phyloP scores from a whole-genome alignment of 1,140 invertebrate species.

The Propsilocerus akamusi region DNA sequence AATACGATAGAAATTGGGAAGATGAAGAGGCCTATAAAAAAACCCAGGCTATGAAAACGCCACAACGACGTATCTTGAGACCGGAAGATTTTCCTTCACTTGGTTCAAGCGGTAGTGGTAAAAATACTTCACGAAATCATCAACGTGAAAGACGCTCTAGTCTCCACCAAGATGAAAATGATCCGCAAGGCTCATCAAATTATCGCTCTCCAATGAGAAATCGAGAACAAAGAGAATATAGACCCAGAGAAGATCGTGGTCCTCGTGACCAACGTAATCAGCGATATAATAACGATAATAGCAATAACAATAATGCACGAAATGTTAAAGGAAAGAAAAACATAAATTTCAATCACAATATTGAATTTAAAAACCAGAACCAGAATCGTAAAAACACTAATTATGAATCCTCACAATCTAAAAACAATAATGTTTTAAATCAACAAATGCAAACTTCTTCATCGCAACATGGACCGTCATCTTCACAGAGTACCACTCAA shows the following conservation, averaged over 20 bases:
- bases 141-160: not conserved
- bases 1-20: slow-evolving; percentile 82
- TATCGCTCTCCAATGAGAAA: not conserved
- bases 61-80: slow-evolving; percentile 14
- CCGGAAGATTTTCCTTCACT: slow-evolving; percentile 25
- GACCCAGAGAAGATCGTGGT: not conserved
- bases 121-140: not conserved
- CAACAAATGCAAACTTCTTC: not conserved
- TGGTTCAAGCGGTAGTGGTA: slow-evolving; percentile 13
- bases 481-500: not conserved
- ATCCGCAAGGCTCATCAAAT: not conserved
- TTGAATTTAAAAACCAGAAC: not conserved
- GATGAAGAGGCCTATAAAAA: slow-evolving; percentile 68
- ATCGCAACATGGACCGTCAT: not conserved
- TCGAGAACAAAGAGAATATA: not conserved
- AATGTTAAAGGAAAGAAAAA: not conserved
- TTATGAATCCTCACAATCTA: not conserved
- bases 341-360: not conserved
- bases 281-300: not conserved
- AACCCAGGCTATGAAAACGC: slow-evolving; percentile 18
- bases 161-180: not conserved
- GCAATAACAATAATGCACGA: slow-evolving; percentile 1
- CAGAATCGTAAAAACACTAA: not conserved
- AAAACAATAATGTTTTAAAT: not conserved
- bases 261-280: not conserved